A percentile compares a stretch with the other conserved stretches of the same genome.
Evolutionary conservation across 1,140 invertebrate species (phyloP).

Genomic region (Thaumetopoea pityocampa): DNA sequence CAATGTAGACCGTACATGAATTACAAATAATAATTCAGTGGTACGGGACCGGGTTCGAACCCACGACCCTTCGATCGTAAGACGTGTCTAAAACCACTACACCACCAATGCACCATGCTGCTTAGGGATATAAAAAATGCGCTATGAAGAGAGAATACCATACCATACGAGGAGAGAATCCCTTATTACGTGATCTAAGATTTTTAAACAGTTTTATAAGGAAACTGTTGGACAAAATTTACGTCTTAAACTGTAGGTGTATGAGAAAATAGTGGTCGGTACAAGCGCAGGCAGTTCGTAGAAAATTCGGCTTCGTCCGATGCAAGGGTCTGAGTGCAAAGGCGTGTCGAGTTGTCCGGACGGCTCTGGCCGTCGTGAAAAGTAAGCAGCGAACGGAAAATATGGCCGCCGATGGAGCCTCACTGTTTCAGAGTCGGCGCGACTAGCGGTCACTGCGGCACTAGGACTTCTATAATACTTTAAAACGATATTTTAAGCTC

Average conservation of each 20-base stretch:
- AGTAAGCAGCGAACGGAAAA: slow-evolving; percentile 62
- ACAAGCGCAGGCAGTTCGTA: slow-evolving; percentile 41
- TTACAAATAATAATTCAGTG: background rate
- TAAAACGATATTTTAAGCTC: no score
- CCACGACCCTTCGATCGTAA: no score
- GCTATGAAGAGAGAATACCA: background rate
- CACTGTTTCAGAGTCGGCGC: slow-evolving; percentile 70
- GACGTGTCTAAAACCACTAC: no score
- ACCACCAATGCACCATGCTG: no score
- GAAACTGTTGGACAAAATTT: slow-evolving; percentile 14
- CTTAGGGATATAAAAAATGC: no score
- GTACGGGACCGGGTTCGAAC: no score
- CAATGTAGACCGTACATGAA: background rate
- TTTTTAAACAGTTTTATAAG: no score
- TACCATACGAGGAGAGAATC: background rate
- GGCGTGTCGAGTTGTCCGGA: slow-evolving; percentile 58
- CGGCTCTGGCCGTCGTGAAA: slow-evolving; percentile 55
- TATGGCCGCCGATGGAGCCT: slow-evolving; percentile 68
- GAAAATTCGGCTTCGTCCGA: slow-evolving; percentile 56
- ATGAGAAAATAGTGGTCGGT: slow-evolving; percentile 52
- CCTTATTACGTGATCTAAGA: slow-evolving; percentile 3
- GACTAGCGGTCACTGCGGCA: slow-evolving; percentile 58
- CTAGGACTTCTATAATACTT: slow-evolving; percentile 49
- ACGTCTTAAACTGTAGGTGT: slow-evolving; percentile 36
- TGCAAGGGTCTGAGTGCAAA: slow-evolving; percentile 67